Evolutionary conservation across 2,113 vertebrate genomes (phyloP).

Genomic region (Catagonus wagneri): DNA sequence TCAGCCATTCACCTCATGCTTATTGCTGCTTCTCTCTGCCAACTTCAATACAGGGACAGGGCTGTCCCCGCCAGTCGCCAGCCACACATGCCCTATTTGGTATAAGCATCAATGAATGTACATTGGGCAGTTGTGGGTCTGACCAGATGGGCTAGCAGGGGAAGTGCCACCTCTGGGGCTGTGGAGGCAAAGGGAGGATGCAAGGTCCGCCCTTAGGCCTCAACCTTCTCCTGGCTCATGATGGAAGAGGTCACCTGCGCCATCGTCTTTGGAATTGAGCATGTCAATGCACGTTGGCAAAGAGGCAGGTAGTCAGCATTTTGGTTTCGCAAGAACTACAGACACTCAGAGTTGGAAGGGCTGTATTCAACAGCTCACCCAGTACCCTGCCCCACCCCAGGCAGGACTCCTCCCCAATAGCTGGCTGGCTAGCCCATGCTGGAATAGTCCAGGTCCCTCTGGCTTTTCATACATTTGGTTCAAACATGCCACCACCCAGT

Average conservation of each 20-base stretch:
- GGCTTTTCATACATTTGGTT: conserved; percentile 74
- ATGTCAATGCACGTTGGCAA: conserved; percentile 36
- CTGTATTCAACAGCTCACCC: neutral
- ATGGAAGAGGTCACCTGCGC: conserved; percentile 38
- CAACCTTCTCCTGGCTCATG: neutral
- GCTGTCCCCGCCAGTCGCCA: conserved; percentile 37
- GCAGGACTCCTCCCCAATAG: neutral
- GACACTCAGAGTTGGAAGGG: conserved; percentile 35
- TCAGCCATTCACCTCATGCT: conserved; percentile 14
- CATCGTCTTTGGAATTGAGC: conserved; percentile 78
- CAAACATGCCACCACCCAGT: conserved; percentile 64
- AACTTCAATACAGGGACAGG: neutral
- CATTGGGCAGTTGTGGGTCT: conserved; percentile 19
- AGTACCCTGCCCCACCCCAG: neutral
- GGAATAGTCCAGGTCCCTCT: conserved; percentile 35
- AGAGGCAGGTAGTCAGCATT: conserved; percentile 61
- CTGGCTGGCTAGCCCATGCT: neutral
- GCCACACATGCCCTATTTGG: conserved; percentile 76
- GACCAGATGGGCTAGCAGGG: conserved; percentile 15
- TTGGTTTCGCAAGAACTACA: conserved; percentile 72
- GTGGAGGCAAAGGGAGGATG: neutral
- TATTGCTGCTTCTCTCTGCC: conserved; percentile 65
- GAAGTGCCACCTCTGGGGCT: neutral
- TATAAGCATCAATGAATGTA: conserved; percentile 61
- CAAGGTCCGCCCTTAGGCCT: neutral